phyloP scores from a whole-genome alignment of 2,113 vertebrate genomes.

The Clarias macrocephalus region DNA sequence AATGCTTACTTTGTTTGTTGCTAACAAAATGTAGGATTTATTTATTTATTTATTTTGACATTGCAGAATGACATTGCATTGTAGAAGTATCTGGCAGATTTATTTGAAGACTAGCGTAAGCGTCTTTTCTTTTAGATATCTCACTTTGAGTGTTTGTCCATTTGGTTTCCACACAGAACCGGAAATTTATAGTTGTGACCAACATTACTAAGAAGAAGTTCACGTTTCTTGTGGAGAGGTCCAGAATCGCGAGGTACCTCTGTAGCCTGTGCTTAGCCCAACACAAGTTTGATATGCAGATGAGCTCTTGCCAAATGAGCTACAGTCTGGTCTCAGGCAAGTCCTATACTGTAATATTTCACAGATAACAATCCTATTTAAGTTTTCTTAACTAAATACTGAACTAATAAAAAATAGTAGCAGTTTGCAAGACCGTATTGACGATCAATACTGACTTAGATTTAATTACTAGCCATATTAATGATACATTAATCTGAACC shows the following conservation, averaged over 20 bases:
- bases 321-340: constrained; percentile 72
- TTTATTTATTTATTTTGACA: no score
- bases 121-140: background rate
- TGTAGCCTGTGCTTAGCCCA: constrained; percentile 85
- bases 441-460: background rate
- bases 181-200: constrained; percentile 83
- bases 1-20: no score
- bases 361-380: background rate
- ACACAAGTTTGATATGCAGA: constrained; percentile 84
- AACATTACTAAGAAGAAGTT: constrained; percentile 81
- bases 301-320: constrained; percentile 74
- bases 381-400: background rate
- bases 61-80: no score
- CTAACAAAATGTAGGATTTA: no score
- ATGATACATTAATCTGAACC: background rate
- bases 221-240: constrained; percentile 78
- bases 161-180: constrained; percentile 66
- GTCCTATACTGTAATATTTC: constrained; percentile 33
- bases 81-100: background rate
- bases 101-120: background rate
- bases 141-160: background rate
- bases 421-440: background rate
- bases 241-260: constrained; percentile 81
- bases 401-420: background rate
- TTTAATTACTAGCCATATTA: background rate